Percentiles rank a stretch among this genome's conserved stretches.
Conservation (phyloP, 1,140 invertebrate species). For the Drosophila aff. region DNA sequence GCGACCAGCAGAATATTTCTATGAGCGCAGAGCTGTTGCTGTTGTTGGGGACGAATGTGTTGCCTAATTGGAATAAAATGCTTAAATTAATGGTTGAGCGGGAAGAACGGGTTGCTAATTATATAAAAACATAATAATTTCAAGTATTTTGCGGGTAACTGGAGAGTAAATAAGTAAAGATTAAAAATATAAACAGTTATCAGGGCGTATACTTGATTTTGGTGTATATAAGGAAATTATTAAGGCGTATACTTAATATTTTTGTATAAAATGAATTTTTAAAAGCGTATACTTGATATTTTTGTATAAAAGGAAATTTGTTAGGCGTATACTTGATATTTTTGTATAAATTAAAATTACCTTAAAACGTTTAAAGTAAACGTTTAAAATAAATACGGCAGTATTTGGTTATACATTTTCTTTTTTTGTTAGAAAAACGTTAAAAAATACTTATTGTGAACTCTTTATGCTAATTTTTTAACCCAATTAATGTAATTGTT, state of each 20-base stretch:
- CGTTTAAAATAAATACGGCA: too few species aligned
- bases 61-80: constrained; percentile 30
- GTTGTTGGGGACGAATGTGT: constrained; percentile 7
- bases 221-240: neutral
- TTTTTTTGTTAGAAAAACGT: too few species aligned
- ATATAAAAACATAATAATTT: neutral
- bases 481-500: neutral
- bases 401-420: too few species aligned
- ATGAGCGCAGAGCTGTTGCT: constrained; percentile 9
- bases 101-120: constrained; percentile 5
- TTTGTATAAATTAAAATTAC: neutral
- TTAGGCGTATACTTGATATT: neutral
- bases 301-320: neutral
- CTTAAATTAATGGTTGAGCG: constrained; percentile 2
- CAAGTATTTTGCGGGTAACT: neutral
- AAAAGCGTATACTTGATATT: neutral
- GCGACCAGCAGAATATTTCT: constrained; percentile 25
- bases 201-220: constrained; percentile 7
- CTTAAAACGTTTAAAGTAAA: neutral
- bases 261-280: neutral
- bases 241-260: neutral
- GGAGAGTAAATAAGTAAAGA: neutral
- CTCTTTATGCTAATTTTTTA: neutral
- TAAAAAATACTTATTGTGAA: neutral
- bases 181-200: neutral